Percentiles rank a stretch among this genome's conserved stretches.
Evolutionary conservation across 2,113 vertebrate species (phyloP).

Genomic region (Elachura formosa): DNA sequence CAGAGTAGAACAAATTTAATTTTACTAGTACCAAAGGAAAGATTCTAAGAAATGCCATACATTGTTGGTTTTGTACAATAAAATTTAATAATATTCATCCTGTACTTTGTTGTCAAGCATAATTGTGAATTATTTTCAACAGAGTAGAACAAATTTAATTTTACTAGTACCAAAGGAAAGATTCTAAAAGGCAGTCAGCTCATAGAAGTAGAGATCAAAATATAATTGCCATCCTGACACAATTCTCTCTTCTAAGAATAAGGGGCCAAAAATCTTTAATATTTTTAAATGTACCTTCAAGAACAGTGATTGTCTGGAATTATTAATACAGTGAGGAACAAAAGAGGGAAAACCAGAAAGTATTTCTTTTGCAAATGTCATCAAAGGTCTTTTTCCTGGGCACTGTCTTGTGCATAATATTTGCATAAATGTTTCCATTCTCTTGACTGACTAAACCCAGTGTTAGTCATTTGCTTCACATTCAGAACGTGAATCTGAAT

Average conservation of each 20-base stretch:
- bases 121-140: conserved; percentile 34
- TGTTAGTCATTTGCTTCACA: neutral
- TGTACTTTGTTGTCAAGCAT: conserved; percentile 45
- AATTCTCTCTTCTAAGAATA: neutral
- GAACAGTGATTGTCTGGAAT: neutral
- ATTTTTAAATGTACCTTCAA: neutral
- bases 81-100: conserved; percentile 36
- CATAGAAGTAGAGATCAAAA: neutral
- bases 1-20: neutral
- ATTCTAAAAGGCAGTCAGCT: neutral
- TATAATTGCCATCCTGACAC: neutral
- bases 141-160: neutral
- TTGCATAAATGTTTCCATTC: conserved; percentile 11
- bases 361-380: neutral
- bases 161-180: conserved; percentile 23
- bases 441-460: neutral
- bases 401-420: neutral
- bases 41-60: conserved; percentile 36
- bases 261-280: neutral
- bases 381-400: neutral
- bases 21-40: conserved; percentile 26
- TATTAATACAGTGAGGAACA: neutral
- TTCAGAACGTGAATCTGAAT: neutral
- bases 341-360: neutral
- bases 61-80: conserved; percentile 49